These are phyloP conservation scores for Asarcornis scutulata DNA, from an alignment of 2,113 vertebrate species.

Conservation along the genomic window DNA sequence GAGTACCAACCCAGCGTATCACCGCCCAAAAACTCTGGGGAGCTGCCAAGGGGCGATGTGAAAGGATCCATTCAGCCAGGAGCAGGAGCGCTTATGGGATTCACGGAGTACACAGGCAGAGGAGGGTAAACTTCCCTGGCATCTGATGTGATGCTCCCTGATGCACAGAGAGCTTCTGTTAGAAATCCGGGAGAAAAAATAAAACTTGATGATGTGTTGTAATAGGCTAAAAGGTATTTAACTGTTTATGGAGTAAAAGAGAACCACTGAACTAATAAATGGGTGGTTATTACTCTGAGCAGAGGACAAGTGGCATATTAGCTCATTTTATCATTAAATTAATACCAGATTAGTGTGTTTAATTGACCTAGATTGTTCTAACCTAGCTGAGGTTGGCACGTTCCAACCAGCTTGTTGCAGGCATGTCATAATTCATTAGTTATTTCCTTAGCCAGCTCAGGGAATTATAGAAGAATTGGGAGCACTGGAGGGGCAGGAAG, in stretches of 20 bases:
- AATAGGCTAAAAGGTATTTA: neutral
- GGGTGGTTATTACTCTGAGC: neutral
- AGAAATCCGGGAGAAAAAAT: neutral
- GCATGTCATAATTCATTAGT: neutral
- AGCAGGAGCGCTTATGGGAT: neutral
- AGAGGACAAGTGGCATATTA: neutral
- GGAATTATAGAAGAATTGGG: neutral
- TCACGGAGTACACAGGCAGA: neutral
- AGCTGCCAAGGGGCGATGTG: neutral
- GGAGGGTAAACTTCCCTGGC: neutral
- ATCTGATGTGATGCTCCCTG: neutral
- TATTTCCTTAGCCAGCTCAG: neutral
- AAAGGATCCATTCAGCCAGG: slow-evolving; percentile 43
- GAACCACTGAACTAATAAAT: neutral
- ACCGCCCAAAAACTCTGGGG: neutral
- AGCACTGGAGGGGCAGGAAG: neutral
- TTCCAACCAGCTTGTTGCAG: neutral
- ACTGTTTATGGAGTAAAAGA: neutral
- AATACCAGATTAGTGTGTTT: slow-evolving; percentile 14
- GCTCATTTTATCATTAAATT: slow-evolving; percentile 38
- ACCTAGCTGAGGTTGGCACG: neutral
- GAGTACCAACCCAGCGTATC: neutral
- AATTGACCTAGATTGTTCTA: slow-evolving; percentile 29
- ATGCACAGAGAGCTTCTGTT: neutral
- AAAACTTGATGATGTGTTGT: rapidly evolving